These are phyloP conservation scores for Agonum fuliginosum DNA, from an alignment of 2,888 invertebrate genomes.

Conservation along the genomic window DNA sequence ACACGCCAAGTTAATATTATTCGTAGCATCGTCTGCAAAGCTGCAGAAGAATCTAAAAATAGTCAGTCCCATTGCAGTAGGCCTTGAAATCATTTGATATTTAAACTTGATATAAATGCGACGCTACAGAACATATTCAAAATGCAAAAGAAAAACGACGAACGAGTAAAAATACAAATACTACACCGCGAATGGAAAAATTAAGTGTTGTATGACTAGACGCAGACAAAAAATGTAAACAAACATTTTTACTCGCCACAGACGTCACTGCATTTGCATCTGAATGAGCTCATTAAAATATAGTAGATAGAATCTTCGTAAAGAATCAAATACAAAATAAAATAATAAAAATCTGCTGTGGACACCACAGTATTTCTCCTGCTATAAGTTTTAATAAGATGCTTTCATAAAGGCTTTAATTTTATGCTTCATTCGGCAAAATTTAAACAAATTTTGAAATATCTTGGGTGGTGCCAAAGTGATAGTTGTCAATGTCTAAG, in stretches of 20 bases:
- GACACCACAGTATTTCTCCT: no score
- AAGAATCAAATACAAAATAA: no score
- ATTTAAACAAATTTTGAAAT: no score
- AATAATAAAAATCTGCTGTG: no score
- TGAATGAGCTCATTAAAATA: not conserved
- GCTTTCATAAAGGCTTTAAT: no score
- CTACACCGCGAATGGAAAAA: not conserved
- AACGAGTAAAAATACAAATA: not conserved
- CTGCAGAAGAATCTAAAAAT: conserved; percentile 41
- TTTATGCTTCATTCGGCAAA: no score
- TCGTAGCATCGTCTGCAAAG: not conserved
- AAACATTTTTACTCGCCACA: conserved; percentile 4
- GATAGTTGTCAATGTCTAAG: no score
- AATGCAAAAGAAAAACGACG: not conserved
- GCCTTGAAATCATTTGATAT: conserved; percentile 46
- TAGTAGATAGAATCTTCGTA: not conserved
- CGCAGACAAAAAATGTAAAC: conserved; percentile 19
- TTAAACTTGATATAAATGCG: conserved; percentile 46
- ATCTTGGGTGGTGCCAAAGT: no score
- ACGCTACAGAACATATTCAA: not conserved
- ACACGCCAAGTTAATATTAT: no score
- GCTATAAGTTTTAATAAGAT: no score
- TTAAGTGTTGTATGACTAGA: no score
- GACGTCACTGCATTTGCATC: conserved; percentile 7
- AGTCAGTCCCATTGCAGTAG: conserved; percentile 24